Evolutionary conservation across 2,797 vertebrate species (phyloP).

Genomic region (Vireo griseus): DNA sequence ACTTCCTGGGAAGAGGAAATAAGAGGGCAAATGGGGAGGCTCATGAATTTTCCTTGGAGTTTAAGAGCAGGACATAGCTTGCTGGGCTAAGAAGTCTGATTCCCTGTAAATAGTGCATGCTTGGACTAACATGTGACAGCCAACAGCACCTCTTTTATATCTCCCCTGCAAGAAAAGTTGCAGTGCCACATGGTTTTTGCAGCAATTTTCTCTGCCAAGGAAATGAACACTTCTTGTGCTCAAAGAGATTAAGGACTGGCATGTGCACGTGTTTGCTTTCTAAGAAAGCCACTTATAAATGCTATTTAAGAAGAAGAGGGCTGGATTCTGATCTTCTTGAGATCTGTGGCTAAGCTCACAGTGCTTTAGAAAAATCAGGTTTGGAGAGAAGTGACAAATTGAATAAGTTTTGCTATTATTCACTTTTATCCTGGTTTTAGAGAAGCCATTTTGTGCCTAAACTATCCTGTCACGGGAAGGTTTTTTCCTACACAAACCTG

Average conservation of each 20-base stretch:
- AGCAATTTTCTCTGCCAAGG: not conserved
- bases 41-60: not conserved
- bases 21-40: not conserved
- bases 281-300: not conserved
- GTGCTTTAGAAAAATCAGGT: not conserved
- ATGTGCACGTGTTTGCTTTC: not conserved
- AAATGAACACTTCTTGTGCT: not conserved
- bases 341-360: not conserved
- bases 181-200: not conserved
- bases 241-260: not conserved
- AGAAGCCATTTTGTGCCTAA: not conserved
- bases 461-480: not conserved
- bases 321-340: not conserved
- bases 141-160: not conserved
- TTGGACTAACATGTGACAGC: not conserved
- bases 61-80: not conserved
- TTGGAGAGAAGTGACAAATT: not conserved
- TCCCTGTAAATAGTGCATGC: not conserved
- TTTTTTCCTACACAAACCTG: not conserved
- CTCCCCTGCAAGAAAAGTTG: not conserved
- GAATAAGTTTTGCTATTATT: not conserved
- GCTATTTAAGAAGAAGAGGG: not conserved
- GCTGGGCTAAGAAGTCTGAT: not conserved
- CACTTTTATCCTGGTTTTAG: not conserved
- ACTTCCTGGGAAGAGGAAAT: not conserved